Percentiles rank a stretch among this genome's conserved stretches.
These are phyloP conservation scores for Cercopithecus neglectus DNA, from an alignment of 2,797 vertebrate species.

Conservation along the genomic window DNA sequence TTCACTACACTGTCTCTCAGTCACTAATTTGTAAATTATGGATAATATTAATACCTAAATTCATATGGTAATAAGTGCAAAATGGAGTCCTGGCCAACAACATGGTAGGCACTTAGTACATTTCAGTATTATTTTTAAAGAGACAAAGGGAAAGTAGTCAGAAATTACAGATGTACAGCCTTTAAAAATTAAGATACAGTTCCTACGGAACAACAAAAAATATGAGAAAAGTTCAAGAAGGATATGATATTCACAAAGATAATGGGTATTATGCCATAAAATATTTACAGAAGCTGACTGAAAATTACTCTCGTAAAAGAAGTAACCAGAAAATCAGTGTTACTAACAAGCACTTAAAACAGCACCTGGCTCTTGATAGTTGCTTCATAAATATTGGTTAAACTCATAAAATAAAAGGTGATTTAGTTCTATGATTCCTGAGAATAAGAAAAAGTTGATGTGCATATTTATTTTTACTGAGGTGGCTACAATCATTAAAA, in stretches of 20 bases:
- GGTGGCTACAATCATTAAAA: not conserved
- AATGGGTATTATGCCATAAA: not conserved
- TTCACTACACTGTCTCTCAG: not conserved
- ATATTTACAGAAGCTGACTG: not conserved
- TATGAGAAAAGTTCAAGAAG: not conserved
- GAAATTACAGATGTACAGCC: not conserved
- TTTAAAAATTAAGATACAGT: not conserved
- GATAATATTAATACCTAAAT: slow-evolving; percentile 19
- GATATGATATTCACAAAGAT: not conserved
- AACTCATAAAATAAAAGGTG: not conserved
- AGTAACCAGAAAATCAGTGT: not conserved
- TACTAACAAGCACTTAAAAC: not conserved
- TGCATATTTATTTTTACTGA: not conserved
- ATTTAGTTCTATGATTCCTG: not conserved
- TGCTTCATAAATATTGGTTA: not conserved
- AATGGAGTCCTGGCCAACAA: not conserved
- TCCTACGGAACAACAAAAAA: not conserved
- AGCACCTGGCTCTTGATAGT: not conserved
- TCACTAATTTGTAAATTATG: slow-evolving; percentile 11
- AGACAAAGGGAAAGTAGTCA: not conserved
- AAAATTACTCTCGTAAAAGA: not conserved
- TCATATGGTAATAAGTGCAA: not conserved
- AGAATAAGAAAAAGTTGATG: not conserved
- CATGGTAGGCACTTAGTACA: not conserved
- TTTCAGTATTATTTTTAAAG: not conserved